A percentile compares a stretch with the other conserved stretches of the same genome.
These are phyloP conservation scores for Conus betulinus DNA, from an alignment of 1,140 invertebrate genomes.

Conservation along the genomic window DNA sequence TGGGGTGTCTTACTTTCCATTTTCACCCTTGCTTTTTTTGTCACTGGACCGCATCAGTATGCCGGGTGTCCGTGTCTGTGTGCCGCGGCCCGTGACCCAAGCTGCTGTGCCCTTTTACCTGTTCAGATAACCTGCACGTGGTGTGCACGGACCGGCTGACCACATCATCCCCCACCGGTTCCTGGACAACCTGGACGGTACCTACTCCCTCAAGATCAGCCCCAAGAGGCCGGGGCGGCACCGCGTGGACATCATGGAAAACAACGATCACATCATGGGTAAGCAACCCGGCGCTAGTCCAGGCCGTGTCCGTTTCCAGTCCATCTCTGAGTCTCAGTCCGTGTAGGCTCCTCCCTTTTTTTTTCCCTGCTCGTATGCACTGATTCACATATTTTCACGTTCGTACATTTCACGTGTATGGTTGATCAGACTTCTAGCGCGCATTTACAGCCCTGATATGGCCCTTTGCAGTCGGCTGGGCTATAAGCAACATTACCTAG, in stretches of 20 bases:
- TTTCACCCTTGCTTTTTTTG: neutral
- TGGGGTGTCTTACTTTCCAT: neutral
- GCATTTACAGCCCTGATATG: too few relatives aligned
- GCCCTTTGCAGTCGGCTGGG: too few relatives aligned
- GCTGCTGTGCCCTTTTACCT: neutral
- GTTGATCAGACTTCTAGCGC: too few relatives aligned
- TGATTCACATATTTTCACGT: too few relatives aligned
- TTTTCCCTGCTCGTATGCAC: too few relatives aligned
- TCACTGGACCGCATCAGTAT: neutral
- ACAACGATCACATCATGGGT: slow-evolving; percentile 81
- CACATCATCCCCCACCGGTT: slow-evolving; percentile 93
- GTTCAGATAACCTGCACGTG: slow-evolving; percentile 90
- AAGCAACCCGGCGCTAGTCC: neutral
- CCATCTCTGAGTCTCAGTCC: too few relatives aligned
- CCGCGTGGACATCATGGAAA: slow-evolving; percentile 94
- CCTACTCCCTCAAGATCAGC: slow-evolving; percentile 95
- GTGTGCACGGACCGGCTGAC: slow-evolving; percentile 91
- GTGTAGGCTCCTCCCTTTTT: too few relatives aligned
- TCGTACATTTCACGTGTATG: too few relatives aligned
- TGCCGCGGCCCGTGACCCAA: neutral
- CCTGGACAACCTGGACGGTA: slow-evolving; percentile 98
- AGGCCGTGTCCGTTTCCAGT: too few relatives aligned
- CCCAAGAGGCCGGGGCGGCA: slow-evolving; percentile 96
- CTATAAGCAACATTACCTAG: too few relatives aligned
- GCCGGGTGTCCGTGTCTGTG: neutral